A percentile compares a stretch with the other conserved stretches of the same genome.
Conservation (phyloP, 2,888 invertebrate species). For the Synergus japonicus region DNA sequence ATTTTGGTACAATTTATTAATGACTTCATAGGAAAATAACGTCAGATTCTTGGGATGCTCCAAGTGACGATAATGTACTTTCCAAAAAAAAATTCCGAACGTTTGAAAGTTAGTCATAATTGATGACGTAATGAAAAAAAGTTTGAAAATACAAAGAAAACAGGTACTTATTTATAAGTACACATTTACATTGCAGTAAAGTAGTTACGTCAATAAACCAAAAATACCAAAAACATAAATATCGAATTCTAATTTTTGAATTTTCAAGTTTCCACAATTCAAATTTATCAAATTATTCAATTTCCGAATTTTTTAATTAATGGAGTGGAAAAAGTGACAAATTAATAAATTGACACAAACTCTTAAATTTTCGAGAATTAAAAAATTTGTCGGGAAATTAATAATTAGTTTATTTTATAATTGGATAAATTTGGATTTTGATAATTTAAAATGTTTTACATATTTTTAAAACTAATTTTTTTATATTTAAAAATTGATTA, state of each 20-base stretch:
- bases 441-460: background rate
- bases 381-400: too few relatives aligned
- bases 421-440: too few relatives aligned
- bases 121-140: conserved; percentile 16
- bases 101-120: conserved; percentile 6
- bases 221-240: too few relatives aligned
- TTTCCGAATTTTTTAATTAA: too few relatives aligned
- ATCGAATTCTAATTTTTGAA: too few relatives aligned
- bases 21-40: background rate
- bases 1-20: background rate
- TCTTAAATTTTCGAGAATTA: too few relatives aligned
- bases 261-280: too few relatives aligned
- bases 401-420: too few relatives aligned
- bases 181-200: background rate
- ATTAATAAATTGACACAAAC: too few relatives aligned
- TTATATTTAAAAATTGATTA: background rate
- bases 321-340: too few relatives aligned
- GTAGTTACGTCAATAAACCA: background rate
- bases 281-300: too few relatives aligned
- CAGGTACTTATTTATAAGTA: background rate
- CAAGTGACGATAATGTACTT: background rate
- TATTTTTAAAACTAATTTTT: background rate
- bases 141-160: background rate
- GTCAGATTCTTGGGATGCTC: background rate
- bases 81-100: conserved; percentile 1